Conservation (phyloP, 2,113 vertebrate species). For the Nestor notabilis region DNA sequence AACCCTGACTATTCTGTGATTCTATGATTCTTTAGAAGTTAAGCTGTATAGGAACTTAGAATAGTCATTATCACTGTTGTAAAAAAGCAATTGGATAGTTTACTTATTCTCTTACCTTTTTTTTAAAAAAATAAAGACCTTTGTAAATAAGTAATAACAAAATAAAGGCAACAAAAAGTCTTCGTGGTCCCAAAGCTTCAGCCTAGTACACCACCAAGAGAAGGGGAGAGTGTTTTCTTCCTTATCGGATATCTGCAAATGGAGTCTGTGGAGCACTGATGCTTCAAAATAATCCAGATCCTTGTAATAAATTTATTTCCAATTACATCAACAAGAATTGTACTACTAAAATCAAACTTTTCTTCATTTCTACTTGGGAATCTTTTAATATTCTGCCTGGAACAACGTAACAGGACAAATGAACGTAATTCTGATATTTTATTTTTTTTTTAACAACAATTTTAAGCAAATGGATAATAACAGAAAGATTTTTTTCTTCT, state of each 20-base stretch:
- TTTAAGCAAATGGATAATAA: not conserved
- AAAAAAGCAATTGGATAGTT: not conserved
- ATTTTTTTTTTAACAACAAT: not conserved
- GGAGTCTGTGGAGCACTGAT: not conserved
- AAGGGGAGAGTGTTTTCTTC: not conserved
- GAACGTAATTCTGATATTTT: not conserved
- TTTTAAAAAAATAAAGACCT: not conserved
- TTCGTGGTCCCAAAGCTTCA: not conserved
- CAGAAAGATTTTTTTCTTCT: not conserved
- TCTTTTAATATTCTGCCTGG: slow-evolving; percentile 71
- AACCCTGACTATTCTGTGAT: too few species aligned
- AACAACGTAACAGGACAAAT: not conserved
- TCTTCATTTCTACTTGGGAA: slow-evolving; percentile 70
- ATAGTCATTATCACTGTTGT: not conserved
- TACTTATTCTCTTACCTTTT: not conserved
- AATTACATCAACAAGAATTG: slow-evolving; percentile 82
- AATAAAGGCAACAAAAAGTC: not conserved
- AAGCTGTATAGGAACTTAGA: not conserved
- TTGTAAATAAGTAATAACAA: not conserved
- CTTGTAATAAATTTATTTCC: slow-evolving; percentile 69
- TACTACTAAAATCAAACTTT: slow-evolving; percentile 67
- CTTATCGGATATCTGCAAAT: not conserved
- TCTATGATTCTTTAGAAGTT: too few species aligned
- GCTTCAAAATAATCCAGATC: not conserved
- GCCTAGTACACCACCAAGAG: not conserved